Evolutionary conservation across 1,140 invertebrate species (phyloP).

Genomic region (Lerema accius): DNA sequence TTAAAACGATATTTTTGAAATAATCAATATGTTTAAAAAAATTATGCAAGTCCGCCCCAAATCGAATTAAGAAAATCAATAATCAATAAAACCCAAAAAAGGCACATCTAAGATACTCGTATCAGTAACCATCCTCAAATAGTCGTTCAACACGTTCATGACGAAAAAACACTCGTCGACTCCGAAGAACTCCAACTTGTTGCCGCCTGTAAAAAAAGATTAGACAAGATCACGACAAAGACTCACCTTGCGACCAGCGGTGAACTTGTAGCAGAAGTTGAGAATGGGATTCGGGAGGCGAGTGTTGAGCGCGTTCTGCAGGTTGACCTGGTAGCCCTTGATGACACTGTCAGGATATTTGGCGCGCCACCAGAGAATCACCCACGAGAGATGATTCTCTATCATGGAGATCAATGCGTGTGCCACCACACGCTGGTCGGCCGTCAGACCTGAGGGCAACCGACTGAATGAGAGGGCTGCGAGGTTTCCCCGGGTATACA

Average conservation of each 20-base stretch:
- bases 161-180: too few relatives aligned
- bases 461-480: constrained; percentile 6
- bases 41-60: too few relatives aligned
- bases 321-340: constrained; percentile 95
- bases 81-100: too few relatives aligned
- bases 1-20: too few relatives aligned
- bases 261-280: constrained; percentile 95
- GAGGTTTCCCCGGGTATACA: constrained; percentile 17
- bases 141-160: too few relatives aligned
- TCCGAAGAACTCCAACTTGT: too few relatives aligned
- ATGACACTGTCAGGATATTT: constrained; percentile 93
- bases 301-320: constrained; percentile 93
- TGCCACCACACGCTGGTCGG: constrained; percentile 93
- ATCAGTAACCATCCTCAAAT: too few relatives aligned
- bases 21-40: too few relatives aligned
- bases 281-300: constrained; percentile 94
- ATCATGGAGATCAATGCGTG: constrained; percentile 98
- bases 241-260: constrained; percentile 92
- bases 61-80: too few relatives aligned
- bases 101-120: too few relatives aligned
- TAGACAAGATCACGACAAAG: not conserved
- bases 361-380: constrained; percentile 93
- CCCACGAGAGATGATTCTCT: constrained; percentile 96
- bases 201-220: not conserved
- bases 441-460: constrained; percentile 83